Conservation (phyloP, 2,888 invertebrate species). For the Phragmatobia fuliginosa region DNA sequence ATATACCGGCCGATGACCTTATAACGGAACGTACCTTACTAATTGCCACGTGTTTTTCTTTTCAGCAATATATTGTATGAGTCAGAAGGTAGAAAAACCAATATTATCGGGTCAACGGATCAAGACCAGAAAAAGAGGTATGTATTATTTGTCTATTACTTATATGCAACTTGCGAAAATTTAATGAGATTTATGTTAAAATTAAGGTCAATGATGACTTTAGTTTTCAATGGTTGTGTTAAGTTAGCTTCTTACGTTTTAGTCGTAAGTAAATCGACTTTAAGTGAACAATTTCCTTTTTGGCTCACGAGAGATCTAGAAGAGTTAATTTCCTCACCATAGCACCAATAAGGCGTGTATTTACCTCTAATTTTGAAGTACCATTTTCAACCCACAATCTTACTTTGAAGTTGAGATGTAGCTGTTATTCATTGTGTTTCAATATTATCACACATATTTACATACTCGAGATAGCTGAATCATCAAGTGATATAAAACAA, state of each 20-base stretch:
- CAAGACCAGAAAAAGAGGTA: conserved; percentile 99
- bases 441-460: not conserved
- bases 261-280: conserved; percentile 30
- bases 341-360: no score
- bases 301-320: conserved; percentile 49
- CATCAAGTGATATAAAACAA: not conserved
- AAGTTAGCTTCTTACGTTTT: conserved; percentile 4
- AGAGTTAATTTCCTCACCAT: not conserved
- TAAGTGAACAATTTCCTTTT: conserved; percentile 25
- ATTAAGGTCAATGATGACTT: conserved; percentile 9
- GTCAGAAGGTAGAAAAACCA: conserved; percentile 99
- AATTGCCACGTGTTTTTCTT: conserved; percentile 84
- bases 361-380: no score
- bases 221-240: not conserved
- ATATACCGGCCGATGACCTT: conserved; percentile 78
- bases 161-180: conserved; percentile 30
- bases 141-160: conserved; percentile 55
- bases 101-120: conserved; percentile 99
- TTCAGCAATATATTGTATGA: conserved; percentile 98
- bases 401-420: not conserved
- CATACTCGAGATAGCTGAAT: not conserved
- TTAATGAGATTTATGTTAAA: conserved; percentile 19
- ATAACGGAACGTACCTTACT: conserved; percentile 63
- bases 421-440: not conserved
- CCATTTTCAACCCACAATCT: no score